Evolutionary conservation across 2,888 invertebrate species (phyloP).

Genomic region (Epinotia ramella): DNA sequence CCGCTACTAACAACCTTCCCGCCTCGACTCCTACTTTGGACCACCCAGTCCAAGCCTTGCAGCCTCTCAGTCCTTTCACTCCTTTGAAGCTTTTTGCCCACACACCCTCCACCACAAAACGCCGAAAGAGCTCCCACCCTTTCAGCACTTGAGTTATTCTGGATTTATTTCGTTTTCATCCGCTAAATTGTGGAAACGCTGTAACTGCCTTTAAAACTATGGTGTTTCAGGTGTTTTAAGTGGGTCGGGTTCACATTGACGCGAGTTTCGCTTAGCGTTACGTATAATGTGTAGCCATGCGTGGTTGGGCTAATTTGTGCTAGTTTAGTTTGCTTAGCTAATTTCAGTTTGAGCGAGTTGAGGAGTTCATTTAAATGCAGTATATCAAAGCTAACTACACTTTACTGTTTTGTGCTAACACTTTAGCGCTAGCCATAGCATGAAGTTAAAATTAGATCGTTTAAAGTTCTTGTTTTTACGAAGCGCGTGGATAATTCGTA

Average conservation of each 20-base stretch:
- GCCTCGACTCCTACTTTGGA: not conserved
- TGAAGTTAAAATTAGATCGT: no score
- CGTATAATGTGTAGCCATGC: conserved; percentile 25
- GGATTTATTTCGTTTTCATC: not conserved
- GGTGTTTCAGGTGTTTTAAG: not conserved
- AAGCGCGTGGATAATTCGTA: no score
- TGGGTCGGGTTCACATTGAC: conserved; percentile 1
- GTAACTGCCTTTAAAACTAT: not conserved
- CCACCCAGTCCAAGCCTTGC: conserved; percentile 17
- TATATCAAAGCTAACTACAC: not conserved
- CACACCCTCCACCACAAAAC: conserved; percentile 8
- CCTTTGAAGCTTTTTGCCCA: conserved; percentile 35
- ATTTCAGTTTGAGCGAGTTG: conserved; percentile 17
- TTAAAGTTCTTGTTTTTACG: no score
- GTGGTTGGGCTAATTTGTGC: conserved; percentile 32
- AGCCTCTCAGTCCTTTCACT: conserved; percentile 23
- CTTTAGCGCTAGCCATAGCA: not conserved
- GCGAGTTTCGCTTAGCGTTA: conserved; percentile 29
- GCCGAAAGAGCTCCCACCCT: not conserved
- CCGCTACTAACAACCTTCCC: not conserved
- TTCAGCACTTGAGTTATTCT: conserved; percentile 11
- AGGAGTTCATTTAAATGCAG: not conserved
- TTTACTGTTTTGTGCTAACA: not conserved
- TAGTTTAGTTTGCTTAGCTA: conserved; percentile 27
- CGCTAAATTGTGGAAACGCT: not conserved